These are phyloP conservation scores for Parasteatoda lunata DNA, from an alignment of 2,888 invertebrate genomes.

Conservation along the genomic window DNA sequence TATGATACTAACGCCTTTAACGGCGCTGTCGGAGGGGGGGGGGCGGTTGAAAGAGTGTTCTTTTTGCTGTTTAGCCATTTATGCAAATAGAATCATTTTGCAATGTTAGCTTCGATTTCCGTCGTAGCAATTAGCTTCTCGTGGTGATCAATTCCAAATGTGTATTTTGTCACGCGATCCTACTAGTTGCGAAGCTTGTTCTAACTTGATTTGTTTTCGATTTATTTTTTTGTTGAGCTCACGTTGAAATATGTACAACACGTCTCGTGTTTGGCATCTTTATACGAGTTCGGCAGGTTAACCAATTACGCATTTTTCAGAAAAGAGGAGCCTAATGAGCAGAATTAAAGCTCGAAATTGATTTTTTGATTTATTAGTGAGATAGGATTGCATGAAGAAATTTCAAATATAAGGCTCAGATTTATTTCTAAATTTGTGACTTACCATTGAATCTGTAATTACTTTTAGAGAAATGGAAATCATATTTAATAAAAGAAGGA, in stretches of 20 bases:
- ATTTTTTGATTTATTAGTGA: no score
- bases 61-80: not conserved
- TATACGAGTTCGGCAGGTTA: not conserved
- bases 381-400: no score
- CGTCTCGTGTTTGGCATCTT: not conserved
- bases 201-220: not conserved
- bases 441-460: no score
- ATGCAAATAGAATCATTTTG: conserved; percentile 32
- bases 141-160: conserved; percentile 27
- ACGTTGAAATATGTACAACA: not conserved
- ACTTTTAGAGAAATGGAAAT: no score
- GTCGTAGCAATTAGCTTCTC: conserved; percentile 28
- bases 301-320: not conserved
- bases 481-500: no score
- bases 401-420: no score
- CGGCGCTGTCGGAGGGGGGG: no score
- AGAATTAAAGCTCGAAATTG: no score
- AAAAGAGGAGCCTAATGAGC: no score
- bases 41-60: not conserved
- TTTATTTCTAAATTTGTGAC: no score
- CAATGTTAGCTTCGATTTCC: conserved; percentile 49
- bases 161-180: conserved; percentile 27
- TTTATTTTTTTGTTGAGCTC: not conserved
- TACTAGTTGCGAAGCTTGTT: not conserved
- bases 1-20: not conserved